Percentiles rank a stretch among this genome's conserved stretches.
phyloP scores from a whole-genome alignment of 1,140 invertebrate species.

The Hypothenemus hampei region DNA sequence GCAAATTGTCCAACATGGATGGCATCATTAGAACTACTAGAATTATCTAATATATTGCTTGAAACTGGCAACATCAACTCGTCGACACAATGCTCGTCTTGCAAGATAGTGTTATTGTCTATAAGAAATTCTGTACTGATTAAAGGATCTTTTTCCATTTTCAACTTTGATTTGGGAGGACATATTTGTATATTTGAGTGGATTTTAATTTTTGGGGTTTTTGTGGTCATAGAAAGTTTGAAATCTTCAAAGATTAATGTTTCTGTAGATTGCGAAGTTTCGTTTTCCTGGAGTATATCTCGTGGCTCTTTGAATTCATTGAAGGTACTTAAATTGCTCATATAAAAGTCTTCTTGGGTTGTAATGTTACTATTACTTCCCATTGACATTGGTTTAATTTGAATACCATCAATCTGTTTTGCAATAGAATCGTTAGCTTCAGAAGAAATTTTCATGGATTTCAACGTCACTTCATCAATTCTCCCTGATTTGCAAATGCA shows the following conservation, averaged over 20 bases:
- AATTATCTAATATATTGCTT: constrained; percentile 36
- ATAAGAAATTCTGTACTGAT: constrained; percentile 30
- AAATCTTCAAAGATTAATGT: neutral
- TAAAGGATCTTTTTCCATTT: neutral
- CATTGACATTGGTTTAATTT: neutral
- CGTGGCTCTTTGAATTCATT: too few species aligned
- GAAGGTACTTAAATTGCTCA: too few species aligned
- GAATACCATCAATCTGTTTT: constrained; percentile 15
- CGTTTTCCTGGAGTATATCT: too few species aligned
- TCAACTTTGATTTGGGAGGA: constrained; percentile 8
- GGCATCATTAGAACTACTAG: constrained; percentile 40
- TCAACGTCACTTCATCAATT: constrained; percentile 6
- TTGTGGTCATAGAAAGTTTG: neutral
- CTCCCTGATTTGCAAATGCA: constrained; percentile 6
- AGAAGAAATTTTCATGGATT: neutral
- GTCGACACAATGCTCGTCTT: constrained; percentile 30
- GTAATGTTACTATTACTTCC: neutral
- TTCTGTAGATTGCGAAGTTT: too few species aligned
- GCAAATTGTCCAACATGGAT: constrained; percentile 45
- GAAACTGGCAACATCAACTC: constrained; percentile 36
- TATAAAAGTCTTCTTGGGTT: neutral
- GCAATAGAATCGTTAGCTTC: constrained; percentile 1
- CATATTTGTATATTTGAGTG: constrained; percentile 20
- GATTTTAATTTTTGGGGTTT: constrained; percentile 15
- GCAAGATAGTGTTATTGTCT: constrained; percentile 30